These are phyloP conservation scores for Struthio camelus DNA, from an alignment of 2,113 vertebrate genomes.

Conservation along the genomic window DNA sequence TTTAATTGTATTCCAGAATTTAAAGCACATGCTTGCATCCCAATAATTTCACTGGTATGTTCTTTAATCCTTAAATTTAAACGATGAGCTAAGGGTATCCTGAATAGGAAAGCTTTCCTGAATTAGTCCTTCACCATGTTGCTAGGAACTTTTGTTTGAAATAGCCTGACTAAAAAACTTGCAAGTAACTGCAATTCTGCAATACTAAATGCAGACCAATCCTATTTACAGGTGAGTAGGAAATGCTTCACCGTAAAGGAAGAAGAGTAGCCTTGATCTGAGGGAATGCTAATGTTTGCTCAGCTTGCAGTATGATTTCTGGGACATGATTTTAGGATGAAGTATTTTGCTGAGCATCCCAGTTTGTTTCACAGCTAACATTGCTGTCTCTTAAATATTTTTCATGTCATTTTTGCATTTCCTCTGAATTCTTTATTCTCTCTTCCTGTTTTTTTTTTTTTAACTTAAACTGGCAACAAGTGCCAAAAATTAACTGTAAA, in stretches of 20 bases:
- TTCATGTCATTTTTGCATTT: neutral
- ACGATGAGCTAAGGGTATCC: neutral
- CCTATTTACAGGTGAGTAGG: slow-evolving; percentile 7
- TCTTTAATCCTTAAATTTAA: neutral
- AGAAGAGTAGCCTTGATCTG: slow-evolving; percentile 1
- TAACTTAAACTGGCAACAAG: neutral
- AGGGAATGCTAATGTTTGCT: neutral
- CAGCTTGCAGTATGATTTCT: neutral
- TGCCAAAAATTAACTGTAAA: slow-evolving; percentile 14
- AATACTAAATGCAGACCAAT: neutral
- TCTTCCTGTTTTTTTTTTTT: neutral
- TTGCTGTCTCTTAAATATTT: neutral
- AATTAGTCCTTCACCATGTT: neutral
- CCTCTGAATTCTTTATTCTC: neutral
- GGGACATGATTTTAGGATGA: neutral
- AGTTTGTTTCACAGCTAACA: neutral
- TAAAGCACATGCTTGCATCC: neutral
- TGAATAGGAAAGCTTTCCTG: neutral
- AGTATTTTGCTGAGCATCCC: neutral
- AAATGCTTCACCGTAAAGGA: neutral
- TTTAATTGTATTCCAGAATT: neutral
- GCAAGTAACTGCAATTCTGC: slow-evolving; percentile 21
- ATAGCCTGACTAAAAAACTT: neutral
- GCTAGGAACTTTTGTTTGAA: slow-evolving; percentile 23
- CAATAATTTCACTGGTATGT: neutral